phyloP scores from a whole-genome alignment of 1,140 invertebrate species.

The Drosophila erecta region DNA sequence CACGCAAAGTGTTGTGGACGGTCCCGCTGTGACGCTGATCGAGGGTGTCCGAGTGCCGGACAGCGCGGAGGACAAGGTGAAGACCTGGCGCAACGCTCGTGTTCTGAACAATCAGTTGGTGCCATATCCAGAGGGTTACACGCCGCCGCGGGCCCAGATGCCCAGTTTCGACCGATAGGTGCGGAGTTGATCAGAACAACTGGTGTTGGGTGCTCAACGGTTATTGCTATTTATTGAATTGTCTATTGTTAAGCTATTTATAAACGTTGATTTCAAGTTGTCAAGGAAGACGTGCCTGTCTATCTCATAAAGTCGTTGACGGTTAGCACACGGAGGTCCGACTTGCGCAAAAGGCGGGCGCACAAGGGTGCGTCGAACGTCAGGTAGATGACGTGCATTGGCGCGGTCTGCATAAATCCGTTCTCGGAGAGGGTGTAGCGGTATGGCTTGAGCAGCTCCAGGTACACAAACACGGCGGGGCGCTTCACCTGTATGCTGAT shows the following conservation, averaged over 20 bases:
- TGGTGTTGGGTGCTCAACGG: constrained; percentile 28
- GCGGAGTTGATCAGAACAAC: background rate
- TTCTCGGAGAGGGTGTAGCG: constrained; percentile 80
- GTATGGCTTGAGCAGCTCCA: constrained; percentile 75
- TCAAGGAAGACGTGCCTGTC: constrained; percentile 21
- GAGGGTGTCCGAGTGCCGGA: constrained; percentile 93
- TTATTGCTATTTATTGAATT: constrained; percentile 71
- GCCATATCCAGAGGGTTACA: constrained; percentile 88
- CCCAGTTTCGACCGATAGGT: constrained; percentile 77
- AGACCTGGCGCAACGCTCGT: constrained; percentile 93
- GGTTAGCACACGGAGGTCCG: constrained; percentile 64
- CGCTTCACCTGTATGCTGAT: constrained; percentile 67
- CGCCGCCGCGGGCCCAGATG: constrained; percentile 86
- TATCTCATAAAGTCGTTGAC: constrained; percentile 76
- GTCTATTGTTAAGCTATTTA: constrained; percentile 73
- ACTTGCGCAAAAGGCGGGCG: constrained; percentile 54
- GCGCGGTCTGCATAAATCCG: constrained; percentile 79
- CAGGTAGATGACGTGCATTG: constrained; percentile 65
- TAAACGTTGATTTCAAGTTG: constrained; percentile 67
- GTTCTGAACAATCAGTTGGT: constrained; percentile 93
- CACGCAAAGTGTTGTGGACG: constrained; percentile 71
- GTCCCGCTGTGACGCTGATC: constrained; percentile 87
- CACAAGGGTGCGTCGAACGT: constrained; percentile 54
- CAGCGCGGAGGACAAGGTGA: constrained; percentile 90
- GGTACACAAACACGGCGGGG: constrained; percentile 78